These are phyloP conservation scores for Chymomyza amoena DNA, from an alignment of 2,888 invertebrate genomes.

Conservation along the genomic window DNA sequence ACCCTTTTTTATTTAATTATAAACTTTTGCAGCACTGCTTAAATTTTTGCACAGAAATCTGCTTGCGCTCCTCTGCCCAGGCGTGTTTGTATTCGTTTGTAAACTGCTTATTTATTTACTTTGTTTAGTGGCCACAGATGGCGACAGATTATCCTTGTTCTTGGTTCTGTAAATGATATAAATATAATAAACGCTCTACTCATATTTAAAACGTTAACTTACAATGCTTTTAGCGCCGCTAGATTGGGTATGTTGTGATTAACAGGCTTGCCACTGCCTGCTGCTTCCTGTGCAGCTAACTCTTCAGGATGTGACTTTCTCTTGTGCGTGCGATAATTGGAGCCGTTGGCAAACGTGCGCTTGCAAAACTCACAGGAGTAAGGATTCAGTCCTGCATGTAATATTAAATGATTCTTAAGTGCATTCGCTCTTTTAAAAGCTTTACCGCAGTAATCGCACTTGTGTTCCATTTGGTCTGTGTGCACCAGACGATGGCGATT, in stretches of 20 bases:
- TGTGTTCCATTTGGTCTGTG: slow-evolving; percentile 66
- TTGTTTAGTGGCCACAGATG: slow-evolving; percentile 72
- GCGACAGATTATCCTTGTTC: slow-evolving; percentile 70
- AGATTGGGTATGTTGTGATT: slow-evolving; percentile 78
- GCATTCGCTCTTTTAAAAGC: slow-evolving; percentile 75
- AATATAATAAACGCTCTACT: background rate
- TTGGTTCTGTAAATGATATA: slow-evolving; percentile 57
- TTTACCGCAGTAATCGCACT: slow-evolving; percentile 65
- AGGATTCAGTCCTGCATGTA: slow-evolving; percentile 73
- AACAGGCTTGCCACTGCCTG: slow-evolving; percentile 70
- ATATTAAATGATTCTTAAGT: slow-evolving; percentile 72
- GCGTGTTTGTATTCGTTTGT: too few relatives aligned
- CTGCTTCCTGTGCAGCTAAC: slow-evolving; percentile 76
- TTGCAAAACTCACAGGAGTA: slow-evolving; percentile 76
- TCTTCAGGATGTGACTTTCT: slow-evolving; percentile 74
- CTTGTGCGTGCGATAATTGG: slow-evolving; percentile 75
- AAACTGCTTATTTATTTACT: too few relatives aligned
- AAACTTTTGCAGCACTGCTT: too few relatives aligned
- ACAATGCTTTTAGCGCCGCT: slow-evolving; percentile 77
- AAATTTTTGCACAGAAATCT: too few relatives aligned
- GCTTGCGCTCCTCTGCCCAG: too few relatives aligned
- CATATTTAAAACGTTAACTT: slow-evolving; percentile 28
- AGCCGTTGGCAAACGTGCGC: slow-evolving; percentile 74
- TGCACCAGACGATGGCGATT: slow-evolving; percentile 63
- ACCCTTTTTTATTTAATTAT: too few relatives aligned